Evolutionary conservation across 2,797 vertebrate genomes (phyloP), one percentile per base, ranked within the genome.

Genomic region (Oceanodroma leucorhoa): DNA sequence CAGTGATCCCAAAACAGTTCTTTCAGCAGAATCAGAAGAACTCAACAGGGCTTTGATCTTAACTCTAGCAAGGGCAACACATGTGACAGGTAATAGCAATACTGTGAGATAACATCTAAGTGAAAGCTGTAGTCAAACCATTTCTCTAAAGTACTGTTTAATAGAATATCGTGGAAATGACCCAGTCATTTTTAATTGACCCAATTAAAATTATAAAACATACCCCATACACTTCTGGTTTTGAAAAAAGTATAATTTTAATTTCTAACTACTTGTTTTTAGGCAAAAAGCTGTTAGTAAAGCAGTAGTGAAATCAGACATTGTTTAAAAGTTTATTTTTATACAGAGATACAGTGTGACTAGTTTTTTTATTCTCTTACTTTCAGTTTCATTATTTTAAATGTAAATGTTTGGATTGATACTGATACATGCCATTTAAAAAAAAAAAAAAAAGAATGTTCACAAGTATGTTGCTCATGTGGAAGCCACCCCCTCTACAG

Each of bases 21-120:
- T 99, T 96, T 99, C 99, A 0, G 99, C 99, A 0, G 99, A 99
- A 95, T 99, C 99, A 0, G 99, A 99, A 90, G 99, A 99, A 93
- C 98, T 99, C 90, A 99, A 99, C 97, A 98, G 99, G 41, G 99
- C 99, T 43, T 98, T 99, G 92, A 99, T 99, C 96, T 97, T 99
- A 95, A 99, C 99, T 6, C 97, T 99, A 67, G 99, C 99, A 92
- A 98, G 99, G 97, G 99, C 99, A 85, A 99, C 99, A 4, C 99
- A 99, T 7, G 99, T 99, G 57, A 99, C 99, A 53, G 99, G 99
- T 99, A 98, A 92, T 12, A 27, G 60, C 34, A 36, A 46, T 24
- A 13, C 2, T 38, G 9, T 13, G 46, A 45, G 27, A 5, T 18
- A 22, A 21, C 2, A 3, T 27, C 10, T 14, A 32, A 51, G 34